phyloP scores from a whole-genome alignment of 2,797 vertebrate species.

The Pangasius djambal region DNA sequence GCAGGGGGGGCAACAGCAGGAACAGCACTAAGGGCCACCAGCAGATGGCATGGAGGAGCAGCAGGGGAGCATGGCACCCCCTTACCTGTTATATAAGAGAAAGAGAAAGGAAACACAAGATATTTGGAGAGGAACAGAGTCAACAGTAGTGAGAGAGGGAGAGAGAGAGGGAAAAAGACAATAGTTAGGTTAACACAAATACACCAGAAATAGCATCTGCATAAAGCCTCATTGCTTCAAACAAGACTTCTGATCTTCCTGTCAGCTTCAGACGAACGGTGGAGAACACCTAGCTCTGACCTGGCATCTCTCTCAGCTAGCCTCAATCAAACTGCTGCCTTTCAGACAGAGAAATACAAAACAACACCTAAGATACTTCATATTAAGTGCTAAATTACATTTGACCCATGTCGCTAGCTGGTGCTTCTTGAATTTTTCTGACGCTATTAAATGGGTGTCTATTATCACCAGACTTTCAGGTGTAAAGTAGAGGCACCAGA shows the following conservation, averaged over 20 bases:
- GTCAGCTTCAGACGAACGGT: conserved; percentile 47
- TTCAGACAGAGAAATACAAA: conserved; percentile 14
- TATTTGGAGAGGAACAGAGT: conserved; percentile 29
- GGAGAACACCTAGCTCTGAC: conserved; percentile 1
- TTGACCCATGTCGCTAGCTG: conserved; percentile 45
- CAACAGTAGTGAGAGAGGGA: conserved; percentile 30
- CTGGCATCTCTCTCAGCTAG: conserved; percentile 29
- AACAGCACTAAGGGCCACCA: conserved; percentile 60
- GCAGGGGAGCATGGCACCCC: conserved; percentile 77
- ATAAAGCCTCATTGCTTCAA: conserved; percentile 52
- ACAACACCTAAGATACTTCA: conserved; percentile 15
- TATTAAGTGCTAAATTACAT: conserved; percentile 47
- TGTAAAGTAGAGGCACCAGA: not conserved
- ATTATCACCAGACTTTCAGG: not conserved
- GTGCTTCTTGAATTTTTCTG: conserved; percentile 29
- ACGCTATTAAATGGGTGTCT: not conserved
- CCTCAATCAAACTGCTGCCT: conserved; percentile 38
- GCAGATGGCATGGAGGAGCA: conserved; percentile 66
- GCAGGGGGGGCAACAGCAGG: conserved; percentile 48
- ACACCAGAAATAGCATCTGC: conserved; percentile 34
- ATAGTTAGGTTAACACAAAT: conserved; percentile 48
- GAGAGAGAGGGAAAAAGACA: conserved; percentile 41
- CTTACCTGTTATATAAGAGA: conserved; percentile 67
- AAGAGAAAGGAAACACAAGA: conserved; percentile 45
- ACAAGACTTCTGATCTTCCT: conserved; percentile 49